Evolutionary conservation across 1,140 invertebrate species (phyloP), one percentile per base, ranked within the genome.

Genomic region (Arion vulgaris): DNA sequence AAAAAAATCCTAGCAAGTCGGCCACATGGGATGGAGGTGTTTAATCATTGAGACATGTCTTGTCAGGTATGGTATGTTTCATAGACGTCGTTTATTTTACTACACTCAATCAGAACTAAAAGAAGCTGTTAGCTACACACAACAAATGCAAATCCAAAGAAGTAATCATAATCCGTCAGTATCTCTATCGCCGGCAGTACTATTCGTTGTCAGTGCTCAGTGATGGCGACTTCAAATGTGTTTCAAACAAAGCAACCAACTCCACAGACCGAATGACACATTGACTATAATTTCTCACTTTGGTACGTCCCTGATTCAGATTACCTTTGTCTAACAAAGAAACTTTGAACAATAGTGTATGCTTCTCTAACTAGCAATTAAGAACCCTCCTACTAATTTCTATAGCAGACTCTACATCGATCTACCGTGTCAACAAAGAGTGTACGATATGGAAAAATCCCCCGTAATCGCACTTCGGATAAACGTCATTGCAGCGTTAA

Each of bases 351-450:
- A 66, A 66, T 32, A 66, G 28, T 32, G 62, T 32, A 32, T 32
- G 62, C 62, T 66, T 32, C 62, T 1, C n/a, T 66, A 66, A 66
- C 62, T 66, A 66, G 62, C 62, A 66, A 66, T 66, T 66, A 66
- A 66, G 62, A 66, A 66, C n/a, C 28, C n/a, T 66, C n/a, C n/a
- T 66, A 66, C 28, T 17, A 28, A 66, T 66, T 66, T 32, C n/a
- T 32, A 11, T 32, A 66, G 62, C 62, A 66, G 62, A 7, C 62
- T 66, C 62, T 32, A 28, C 62, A 66, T 66, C 62, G 62, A 66
- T 66, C 62, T 66, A 66, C 4, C 62, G 11, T 32, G n/a, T 66
- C 62, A 66, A 66, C 62, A 66, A 66, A 66, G 62, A 66, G n/a
- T 66, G 28, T 32, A 2, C 28, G 1, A 57, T 57, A 5, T 32